Evolutionary conservation across 2,797 vertebrate genomes (phyloP).

Genomic region (Pseudotriccus pelzelni): DNA sequence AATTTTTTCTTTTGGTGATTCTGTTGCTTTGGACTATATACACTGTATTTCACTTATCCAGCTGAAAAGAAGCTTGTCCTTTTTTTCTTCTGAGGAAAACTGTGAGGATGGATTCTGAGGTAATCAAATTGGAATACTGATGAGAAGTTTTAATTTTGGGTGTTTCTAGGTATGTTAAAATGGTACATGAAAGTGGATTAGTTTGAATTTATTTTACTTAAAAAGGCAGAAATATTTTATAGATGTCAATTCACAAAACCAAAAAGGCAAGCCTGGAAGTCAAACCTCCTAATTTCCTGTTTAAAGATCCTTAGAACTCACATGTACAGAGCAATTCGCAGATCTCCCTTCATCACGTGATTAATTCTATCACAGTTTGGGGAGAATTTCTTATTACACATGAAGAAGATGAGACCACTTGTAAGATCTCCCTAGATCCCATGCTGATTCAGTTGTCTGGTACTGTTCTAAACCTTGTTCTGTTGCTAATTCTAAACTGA

Average conservation of each 20-base stretch:
- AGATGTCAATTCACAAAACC: not conserved
- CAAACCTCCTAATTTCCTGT: not conserved
- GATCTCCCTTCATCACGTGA: not conserved
- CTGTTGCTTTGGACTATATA: not conserved
- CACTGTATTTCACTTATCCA: not conserved
- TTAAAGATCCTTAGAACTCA: not conserved
- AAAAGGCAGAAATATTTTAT: not conserved
- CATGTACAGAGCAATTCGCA: not conserved
- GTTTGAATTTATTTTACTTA: not conserved
- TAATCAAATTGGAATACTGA: not conserved
- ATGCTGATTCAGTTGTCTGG: not conserved
- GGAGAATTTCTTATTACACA: not conserved
- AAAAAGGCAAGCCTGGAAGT: not conserved
- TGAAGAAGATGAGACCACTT: not conserved
- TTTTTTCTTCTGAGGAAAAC: not conserved
- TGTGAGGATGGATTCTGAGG: not conserved
- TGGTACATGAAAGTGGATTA: not conserved
- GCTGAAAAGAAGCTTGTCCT: not conserved
- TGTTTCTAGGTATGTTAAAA: not conserved
- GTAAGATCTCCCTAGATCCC: not conserved
- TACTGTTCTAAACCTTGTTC: not conserved
- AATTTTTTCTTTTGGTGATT: not conserved
- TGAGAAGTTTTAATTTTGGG: not conserved
- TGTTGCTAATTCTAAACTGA: not conserved
- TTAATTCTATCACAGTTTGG: constrained; percentile 42